Conservation (phyloP, 2,797 vertebrate genomes). For the Eutrigla gurnardus region DNA sequence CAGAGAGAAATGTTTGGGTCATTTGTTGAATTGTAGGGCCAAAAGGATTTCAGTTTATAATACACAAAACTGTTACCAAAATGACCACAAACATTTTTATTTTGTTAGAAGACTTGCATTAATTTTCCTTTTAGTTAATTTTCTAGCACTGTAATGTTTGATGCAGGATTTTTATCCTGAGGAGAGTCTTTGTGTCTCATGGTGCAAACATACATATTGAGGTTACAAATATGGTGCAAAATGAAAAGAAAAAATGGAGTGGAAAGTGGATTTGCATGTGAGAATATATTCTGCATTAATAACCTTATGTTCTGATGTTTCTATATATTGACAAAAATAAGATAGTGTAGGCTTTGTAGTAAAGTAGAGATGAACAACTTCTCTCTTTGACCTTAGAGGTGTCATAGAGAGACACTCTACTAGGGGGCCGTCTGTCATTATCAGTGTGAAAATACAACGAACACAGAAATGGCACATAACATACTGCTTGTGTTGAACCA, state of each 20-base stretch:
- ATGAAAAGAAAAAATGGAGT: too few relatives aligned
- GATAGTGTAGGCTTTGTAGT: too few relatives aligned
- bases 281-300: not conserved
- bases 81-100: constrained; percentile 63
- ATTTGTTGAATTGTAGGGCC: constrained; percentile 17
- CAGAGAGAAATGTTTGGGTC: constrained; percentile 12
- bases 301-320: too few relatives aligned
- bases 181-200: constrained; percentile 5
- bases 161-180: constrained; percentile 25
- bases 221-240: not conserved
- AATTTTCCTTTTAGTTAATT: constrained; percentile 41
- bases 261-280: not conserved
- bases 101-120: constrained; percentile 54
- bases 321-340: too few relatives aligned
- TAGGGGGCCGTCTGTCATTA: too few relatives aligned
- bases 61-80: constrained; percentile 56
- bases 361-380: too few relatives aligned
- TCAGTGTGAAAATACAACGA: too few relatives aligned
- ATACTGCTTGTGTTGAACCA: too few relatives aligned
- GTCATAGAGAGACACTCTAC: too few relatives aligned
- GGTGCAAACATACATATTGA: not conserved
- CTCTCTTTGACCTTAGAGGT: too few relatives aligned
- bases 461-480: too few relatives aligned
- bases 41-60: constrained; percentile 38
- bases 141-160: constrained; percentile 48